Conservation (phyloP, 2,888 invertebrate genomes). For the Stenichneumon culpator region DNA sequence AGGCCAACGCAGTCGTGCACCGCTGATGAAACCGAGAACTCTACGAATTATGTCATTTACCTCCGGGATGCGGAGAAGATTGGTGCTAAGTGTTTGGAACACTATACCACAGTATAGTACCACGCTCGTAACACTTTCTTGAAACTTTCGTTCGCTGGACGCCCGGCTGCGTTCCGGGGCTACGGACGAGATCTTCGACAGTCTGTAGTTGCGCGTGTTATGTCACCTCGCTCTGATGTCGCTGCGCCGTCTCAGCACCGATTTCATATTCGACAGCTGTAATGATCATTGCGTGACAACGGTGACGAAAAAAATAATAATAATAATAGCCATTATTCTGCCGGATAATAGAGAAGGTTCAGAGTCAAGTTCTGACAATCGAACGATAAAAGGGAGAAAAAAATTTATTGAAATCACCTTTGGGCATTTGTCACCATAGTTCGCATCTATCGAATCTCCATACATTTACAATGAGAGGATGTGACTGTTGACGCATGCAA, state of each 20-base stretch:
- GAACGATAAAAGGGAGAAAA: not conserved
- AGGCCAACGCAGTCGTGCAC: no score
- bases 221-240: conserved; percentile 45
- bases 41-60: conserved; percentile 64
- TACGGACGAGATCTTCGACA: conserved; percentile 55
- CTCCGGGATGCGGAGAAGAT: conserved; percentile 31
- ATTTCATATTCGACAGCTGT: conserved; percentile 44
- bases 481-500: not conserved
- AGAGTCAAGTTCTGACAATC: not conserved
- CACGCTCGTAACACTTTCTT: conserved; percentile 68
- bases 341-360: not conserved
- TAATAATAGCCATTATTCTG: not conserved
- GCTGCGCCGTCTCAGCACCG: conserved; percentile 13
- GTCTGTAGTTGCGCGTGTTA: conserved; percentile 40
- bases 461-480: not conserved
- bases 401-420: not conserved
- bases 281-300: conserved; percentile 19
- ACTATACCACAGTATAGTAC: conserved; percentile 39
- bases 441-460: not conserved
- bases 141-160: conserved; percentile 62
- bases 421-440: not conserved
- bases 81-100: conserved; percentile 65
- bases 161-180: conserved; percentile 28
- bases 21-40: not conserved
- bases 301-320: not conserved